Percentiles rank a stretch among this genome's conserved stretches.
phyloP scores from a whole-genome alignment of 2,113 vertebrate species.

The Dermatemys mawii region DNA sequence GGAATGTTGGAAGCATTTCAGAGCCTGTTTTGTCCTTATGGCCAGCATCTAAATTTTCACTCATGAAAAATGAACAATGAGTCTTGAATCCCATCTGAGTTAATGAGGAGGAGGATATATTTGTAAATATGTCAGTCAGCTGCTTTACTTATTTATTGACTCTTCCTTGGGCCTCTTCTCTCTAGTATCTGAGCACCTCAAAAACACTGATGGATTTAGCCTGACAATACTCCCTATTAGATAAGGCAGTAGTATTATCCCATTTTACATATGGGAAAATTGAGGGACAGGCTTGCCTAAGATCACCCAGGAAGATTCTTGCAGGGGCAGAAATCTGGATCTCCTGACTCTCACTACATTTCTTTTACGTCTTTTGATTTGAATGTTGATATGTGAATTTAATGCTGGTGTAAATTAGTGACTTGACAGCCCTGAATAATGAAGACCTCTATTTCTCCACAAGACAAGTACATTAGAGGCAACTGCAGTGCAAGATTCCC shows the following conservation, averaged over 20 bases:
- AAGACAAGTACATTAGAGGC: not conserved
- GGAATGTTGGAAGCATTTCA: not conserved
- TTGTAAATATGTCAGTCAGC: not conserved
- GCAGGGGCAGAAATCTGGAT: not conserved
- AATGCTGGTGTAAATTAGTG: not conserved
- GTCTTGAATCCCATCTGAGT: not conserved
- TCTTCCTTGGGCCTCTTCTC: not conserved
- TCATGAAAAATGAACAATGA: conserved; percentile 25
- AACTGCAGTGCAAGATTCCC: not conserved
- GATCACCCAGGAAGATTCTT: not conserved
- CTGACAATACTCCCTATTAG: conserved; percentile 33
- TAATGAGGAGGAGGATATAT: conserved; percentile 24
- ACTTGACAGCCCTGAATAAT: not conserved
- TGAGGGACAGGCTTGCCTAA: not conserved
- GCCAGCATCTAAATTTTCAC: conserved; percentile 20
- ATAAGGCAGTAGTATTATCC: conserved; percentile 39
- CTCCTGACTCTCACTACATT: not conserved
- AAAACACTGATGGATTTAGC: conserved; percentile 35
- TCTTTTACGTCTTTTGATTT: not conserved
- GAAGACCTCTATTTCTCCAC: not conserved
- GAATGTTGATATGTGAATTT: not conserved
- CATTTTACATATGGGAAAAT: conserved; percentile 28
- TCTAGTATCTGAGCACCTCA: conserved; percentile 7
- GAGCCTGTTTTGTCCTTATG: not conserved
- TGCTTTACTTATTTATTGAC: not conserved